Evolutionary conservation across 2,113 vertebrate genomes (phyloP).

Genomic region (Oceanodroma tethys): DNA sequence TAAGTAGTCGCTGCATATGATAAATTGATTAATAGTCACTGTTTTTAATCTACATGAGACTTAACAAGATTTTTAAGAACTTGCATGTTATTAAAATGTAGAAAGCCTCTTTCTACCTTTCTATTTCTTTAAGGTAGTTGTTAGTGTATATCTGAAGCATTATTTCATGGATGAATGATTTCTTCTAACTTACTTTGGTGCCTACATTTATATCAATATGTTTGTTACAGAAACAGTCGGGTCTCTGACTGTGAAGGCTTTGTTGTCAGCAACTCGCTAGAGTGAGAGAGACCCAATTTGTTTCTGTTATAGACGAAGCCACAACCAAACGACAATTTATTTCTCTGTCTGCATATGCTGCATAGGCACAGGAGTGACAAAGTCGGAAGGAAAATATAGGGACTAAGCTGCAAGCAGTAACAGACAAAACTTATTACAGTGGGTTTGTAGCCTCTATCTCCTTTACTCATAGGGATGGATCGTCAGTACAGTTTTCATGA

Average conservation of each 20-base stretch:
- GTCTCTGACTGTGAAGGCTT: neutral
- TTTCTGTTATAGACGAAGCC: neutral
- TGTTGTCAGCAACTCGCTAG: neutral
- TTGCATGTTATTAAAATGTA: neutral
- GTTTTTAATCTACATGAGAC: neutral
- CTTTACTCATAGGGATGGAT: neutral
- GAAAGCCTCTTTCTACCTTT: neutral
- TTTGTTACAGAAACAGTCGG: neutral
- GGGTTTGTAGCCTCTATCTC: neutral
- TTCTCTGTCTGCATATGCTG: neutral
- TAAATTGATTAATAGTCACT: neutral
- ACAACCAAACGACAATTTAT: neutral
- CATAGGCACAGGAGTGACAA: neutral
- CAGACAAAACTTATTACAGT: neutral
- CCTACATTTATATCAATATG: neutral
- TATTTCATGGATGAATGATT: slow-evolving; percentile 55
- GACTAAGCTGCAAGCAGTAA: neutral
- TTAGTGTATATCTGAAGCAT: neutral
- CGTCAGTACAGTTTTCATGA: neutral
- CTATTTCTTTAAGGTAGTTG: neutral
- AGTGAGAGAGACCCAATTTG: neutral
- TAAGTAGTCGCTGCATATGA: neutral
- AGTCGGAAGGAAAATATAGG: neutral
- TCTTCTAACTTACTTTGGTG: slow-evolving; percentile 1
- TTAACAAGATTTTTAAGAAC: neutral